Conservation (phyloP, 2,888 invertebrate genomes). For the Epsilonema sp. region DNA sequence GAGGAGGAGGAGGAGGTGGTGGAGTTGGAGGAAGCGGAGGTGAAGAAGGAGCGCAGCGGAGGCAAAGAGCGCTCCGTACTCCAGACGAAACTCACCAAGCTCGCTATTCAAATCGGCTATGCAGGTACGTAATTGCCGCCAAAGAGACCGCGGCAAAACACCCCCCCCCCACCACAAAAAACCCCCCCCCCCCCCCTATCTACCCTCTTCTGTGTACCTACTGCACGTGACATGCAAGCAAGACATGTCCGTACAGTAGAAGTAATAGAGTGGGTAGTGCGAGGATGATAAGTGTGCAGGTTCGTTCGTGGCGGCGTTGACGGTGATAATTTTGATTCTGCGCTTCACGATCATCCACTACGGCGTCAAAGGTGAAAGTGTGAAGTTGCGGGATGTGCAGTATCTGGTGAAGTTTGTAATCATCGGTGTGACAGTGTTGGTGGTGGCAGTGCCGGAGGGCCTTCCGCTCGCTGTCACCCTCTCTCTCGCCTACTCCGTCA, state of each 20-base stretch:
- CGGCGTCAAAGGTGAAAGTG: slow-evolving; percentile 44
- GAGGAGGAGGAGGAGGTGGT: slow-evolving; percentile 9
- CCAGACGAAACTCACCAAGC: slow-evolving; percentile 89
- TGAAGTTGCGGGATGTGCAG: slow-evolving; percentile 3
- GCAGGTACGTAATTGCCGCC: too few species aligned
- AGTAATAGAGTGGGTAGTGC: too few species aligned
- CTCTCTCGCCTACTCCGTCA: slow-evolving; percentile 12
- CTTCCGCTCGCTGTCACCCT: slow-evolving; percentile 34
- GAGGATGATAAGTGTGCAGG: too few species aligned
- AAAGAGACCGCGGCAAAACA: too few species aligned
- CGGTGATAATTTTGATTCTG: slow-evolving; percentile 76
- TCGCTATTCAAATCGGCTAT: slow-evolving; percentile 98
- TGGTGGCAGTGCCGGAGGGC: slow-evolving; percentile 31
- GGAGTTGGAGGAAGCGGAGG: slow-evolving; percentile 9
- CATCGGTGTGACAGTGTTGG: slow-evolving; percentile 12
- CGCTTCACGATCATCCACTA: slow-evolving; percentile 78
- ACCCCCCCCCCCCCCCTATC: too few species aligned
- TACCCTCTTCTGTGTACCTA: too few species aligned
- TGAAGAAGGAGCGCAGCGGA: background rate
- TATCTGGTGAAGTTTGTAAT: slow-evolving; percentile 10
- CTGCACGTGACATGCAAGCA: too few species aligned
- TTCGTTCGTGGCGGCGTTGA: slow-evolving; percentile 81
- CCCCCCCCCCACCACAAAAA: too few species aligned
- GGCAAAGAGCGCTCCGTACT: slow-evolving; percentile 85
- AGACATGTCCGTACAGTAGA: too few species aligned